Evolutionary conservation across 2,113 vertebrate species (phyloP).

Genomic region (Sardina pilchardus): DNA sequence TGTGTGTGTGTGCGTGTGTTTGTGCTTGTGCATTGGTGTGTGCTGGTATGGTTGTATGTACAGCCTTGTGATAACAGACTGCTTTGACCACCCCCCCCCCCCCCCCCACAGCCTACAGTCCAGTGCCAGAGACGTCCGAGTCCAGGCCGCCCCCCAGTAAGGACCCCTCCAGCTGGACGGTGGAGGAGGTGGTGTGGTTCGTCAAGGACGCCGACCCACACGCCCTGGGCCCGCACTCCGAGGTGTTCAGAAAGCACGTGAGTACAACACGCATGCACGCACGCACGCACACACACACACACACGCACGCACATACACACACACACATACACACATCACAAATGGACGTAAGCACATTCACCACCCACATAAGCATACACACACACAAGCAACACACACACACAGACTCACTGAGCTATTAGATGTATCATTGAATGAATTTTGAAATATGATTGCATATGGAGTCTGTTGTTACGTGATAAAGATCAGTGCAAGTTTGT

Average conservation of each 20-base stretch:
- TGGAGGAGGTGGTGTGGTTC: slow-evolving; percentile 92
- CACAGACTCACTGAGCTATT: no score
- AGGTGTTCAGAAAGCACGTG: slow-evolving; percentile 95
- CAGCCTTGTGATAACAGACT: no score
- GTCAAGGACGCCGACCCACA: slow-evolving; percentile 94
- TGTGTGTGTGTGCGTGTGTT: not conserved
- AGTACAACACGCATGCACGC: slow-evolving; percentile 45
- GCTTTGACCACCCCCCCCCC: slow-evolving; percentile 18
- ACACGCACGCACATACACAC: not conserved
- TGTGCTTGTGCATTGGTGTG: not conserved
- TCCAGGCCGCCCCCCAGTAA: slow-evolving; percentile 73
- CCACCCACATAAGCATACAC: no score
- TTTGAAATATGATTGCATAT: no score
- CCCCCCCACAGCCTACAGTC: slow-evolving; percentile 88
- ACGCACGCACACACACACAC: not conserved
- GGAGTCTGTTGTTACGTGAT: no score
- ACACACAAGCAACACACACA: slow-evolving; percentile 1
- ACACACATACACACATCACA: slow-evolving; percentile 21
- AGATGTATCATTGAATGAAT: no score
- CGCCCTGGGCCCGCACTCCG: slow-evolving; percentile 90
- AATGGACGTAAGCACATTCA: no score
- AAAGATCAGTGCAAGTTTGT: no score
- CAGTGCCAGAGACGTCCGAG: slow-evolving; percentile 76
- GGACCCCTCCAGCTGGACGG: slow-evolving; percentile 88
- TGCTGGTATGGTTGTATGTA: not conserved